phyloP scores from a whole-genome alignment of 2,113 vertebrate species.

The Callipepla californica region DNA sequence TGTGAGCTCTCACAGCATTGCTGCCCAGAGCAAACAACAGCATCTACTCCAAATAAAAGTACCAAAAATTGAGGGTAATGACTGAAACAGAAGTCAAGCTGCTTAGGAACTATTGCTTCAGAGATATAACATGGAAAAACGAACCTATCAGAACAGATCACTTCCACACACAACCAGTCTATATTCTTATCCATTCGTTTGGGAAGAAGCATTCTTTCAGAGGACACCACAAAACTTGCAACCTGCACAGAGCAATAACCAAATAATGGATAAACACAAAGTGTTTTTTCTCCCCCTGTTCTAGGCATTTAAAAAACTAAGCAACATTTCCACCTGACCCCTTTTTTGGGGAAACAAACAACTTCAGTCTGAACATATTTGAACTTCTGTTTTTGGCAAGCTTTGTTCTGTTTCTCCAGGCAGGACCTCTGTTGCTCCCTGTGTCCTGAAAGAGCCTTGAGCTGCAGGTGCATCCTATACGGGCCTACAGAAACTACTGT shows the following conservation, averaged over 20 bases:
- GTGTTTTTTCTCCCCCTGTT: background rate
- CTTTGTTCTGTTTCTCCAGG: slow-evolving; percentile 1
- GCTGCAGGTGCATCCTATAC: background rate
- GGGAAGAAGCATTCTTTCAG: background rate
- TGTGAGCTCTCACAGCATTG: background rate
- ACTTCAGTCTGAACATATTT: background rate
- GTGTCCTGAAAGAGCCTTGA: background rate
- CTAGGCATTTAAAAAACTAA: background rate
- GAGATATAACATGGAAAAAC: background rate
- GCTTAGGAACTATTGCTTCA: background rate
- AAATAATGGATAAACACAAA: background rate
- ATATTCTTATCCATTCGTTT: background rate
- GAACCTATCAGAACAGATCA: background rate
- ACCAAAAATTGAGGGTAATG: no score
- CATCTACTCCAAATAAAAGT: background rate
- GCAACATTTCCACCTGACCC: background rate
- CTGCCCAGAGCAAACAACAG: background rate
- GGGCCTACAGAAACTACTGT: background rate
- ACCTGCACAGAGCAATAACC: background rate
- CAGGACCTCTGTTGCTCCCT: background rate
- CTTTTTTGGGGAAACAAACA: background rate
- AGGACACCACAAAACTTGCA: background rate
- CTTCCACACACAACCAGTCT: background rate
- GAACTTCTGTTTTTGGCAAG: background rate
- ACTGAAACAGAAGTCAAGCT: background rate